These are phyloP conservation scores for Alauda arvensis DNA, from an alignment of 2,797 vertebrate genomes.

Conservation along the genomic window DNA sequence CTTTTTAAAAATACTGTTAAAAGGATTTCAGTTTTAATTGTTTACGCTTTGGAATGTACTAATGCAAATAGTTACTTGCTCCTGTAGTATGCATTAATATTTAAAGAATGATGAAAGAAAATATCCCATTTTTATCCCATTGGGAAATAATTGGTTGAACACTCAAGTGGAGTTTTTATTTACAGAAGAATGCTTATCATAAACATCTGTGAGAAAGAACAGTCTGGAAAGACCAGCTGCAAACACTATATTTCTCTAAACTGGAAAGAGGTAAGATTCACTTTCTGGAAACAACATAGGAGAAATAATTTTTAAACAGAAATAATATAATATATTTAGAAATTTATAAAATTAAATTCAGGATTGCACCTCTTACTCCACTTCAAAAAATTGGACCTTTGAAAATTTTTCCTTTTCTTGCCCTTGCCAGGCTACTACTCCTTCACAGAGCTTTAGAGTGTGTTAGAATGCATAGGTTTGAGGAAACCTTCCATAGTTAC, in stretches of 20 bases:
- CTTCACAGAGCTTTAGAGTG: neutral
- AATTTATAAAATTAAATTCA: neutral
- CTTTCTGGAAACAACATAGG: neutral
- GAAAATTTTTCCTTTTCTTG: neutral
- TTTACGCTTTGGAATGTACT: neutral
- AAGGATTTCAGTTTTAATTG: neutral
- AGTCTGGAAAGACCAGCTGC: neutral
- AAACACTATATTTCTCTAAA: slow-evolving; percentile 36
- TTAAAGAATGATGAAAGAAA: neutral
- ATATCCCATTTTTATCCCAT: neutral
- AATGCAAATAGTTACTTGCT: neutral
- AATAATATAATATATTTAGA: neutral
- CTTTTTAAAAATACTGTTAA: neutral
- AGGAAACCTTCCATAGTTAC: neutral
- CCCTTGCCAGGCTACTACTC: neutral
- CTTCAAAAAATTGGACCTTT: neutral
- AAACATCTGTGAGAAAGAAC: slow-evolving; percentile 43
- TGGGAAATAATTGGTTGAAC: neutral
- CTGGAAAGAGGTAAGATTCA: slow-evolving; percentile 60
- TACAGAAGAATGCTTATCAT: slow-evolving; percentile 53
- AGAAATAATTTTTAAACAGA: neutral
- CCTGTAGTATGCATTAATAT: neutral
- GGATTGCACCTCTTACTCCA: neutral
- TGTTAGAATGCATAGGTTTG: neutral
- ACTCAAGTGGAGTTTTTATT: neutral